phyloP scores from a whole-genome alignment of 1,140 invertebrate species.

The Xylocopa sonorina region DNA sequence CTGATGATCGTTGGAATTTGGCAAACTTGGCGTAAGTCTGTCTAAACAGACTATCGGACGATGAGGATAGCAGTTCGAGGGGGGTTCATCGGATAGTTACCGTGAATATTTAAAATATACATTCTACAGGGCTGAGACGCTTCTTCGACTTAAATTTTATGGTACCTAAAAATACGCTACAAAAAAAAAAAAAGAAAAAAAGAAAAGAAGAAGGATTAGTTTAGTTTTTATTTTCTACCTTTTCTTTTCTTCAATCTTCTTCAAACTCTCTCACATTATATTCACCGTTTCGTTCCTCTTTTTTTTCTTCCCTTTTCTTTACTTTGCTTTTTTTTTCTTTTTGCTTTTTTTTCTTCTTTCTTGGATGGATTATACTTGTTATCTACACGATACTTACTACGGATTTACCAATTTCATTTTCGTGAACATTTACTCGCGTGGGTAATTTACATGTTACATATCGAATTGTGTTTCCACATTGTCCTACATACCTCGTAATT shows the following conservation, averaged over 20 bases:
- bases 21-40: constrained; percentile 27
- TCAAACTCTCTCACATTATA: too few species aligned
- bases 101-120: constrained; percentile 54
- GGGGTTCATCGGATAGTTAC: constrained; percentile 3
- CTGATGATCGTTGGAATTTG: constrained; percentile 21
- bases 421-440: constrained; percentile 13
- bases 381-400: constrained; percentile 25
- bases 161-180: constrained; percentile 31
- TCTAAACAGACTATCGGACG: not conserved
- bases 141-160: constrained; percentile 28
- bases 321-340: not conserved
- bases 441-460: not conserved
- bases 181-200: too few species aligned
- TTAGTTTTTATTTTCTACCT: too few species aligned
- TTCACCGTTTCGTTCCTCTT: not conserved
- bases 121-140: constrained; percentile 53
- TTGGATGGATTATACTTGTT: constrained; percentile 70
- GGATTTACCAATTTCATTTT: constrained; percentile 24
- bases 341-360: constrained; percentile 42
- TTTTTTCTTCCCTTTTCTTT: not conserved
- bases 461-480: not conserved
- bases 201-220: too few species aligned
- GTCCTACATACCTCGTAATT: constrained; percentile 18
- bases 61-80: too few species aligned
- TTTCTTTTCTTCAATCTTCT: too few species aligned